Evolutionary conservation across 1,140 invertebrate species (phyloP), one percentile per base, ranked within the genome.

Genomic region (Trichonephila inaurata): DNA sequence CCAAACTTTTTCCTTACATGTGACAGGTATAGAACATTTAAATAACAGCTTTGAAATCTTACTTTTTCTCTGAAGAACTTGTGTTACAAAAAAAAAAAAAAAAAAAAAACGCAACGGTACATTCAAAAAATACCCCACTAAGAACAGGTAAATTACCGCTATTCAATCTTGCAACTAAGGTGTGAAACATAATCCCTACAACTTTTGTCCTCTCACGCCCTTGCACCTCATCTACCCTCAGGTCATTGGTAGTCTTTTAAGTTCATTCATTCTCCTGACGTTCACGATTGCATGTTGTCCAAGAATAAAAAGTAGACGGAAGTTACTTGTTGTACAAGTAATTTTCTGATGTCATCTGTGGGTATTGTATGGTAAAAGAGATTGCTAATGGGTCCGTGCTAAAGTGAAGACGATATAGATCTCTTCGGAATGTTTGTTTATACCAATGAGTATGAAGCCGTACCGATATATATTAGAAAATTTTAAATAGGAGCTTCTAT

Each of bases 131-230:
- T 66, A 19, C 14, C 3, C 21, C 64, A 6, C 21, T 8, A 8
- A 24, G n/a, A 66, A 69, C 7, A 69, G 21, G 12, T 24, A n/a
- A n/a, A 62, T n/a, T 28, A 21, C 21, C 21, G 62, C 18, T 16
- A 33, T 77, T 77, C 21, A 33, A 6, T 33, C 14, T 33, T 18
- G 72, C 12, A 18, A 28, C 24, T 18, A 40, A 10, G 83, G 51
- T 85, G 44, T 60, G 83, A 61, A 85, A 60, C 51, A 60, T 85
- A 85, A 85, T 85, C 83, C 40, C 12, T 85, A 61, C n/a, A 21
- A 85, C 83, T 61, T 60, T 60, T 85, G 83, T 61, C 24, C n/a
- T 85, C 83, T 85, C 83, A 85, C 83, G 83, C 83, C 83, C 83
- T 85, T 85, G 51, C 58, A 61, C 83, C 44, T 77, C 33, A 5